Evolutionary conservation across 2,888 invertebrate genomes (phyloP), one percentile per base, ranked within the genome.

Genomic region (Acanthosepion pharaonis): DNA sequence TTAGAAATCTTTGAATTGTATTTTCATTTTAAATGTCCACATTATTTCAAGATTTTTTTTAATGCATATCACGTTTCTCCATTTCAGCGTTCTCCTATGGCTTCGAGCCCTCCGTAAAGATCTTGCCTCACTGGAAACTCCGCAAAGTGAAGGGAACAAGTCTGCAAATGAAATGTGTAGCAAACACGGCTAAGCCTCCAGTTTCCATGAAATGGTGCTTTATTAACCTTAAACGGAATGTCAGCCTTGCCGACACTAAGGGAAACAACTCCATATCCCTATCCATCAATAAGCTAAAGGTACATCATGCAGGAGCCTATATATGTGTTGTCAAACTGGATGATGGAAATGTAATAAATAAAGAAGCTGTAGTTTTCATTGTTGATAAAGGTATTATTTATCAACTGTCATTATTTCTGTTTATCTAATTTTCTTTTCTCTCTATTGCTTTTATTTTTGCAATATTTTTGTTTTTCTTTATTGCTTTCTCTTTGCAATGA

Each of bases 291-390:
- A 64, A 59, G 94, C 59, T 94, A 55, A 64, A 94, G 59, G 55
- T 94, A 55, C 48, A 48, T 48, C 53, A 94, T 42, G 94, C 94
- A 25, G 94, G 94, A 55, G 94, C 94, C 59, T 94, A 94, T 64
- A 94, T 94, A 94, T 94, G 94, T 93, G 93, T 93, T 93, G 93
- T 92, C 51, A 93, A 93, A 93, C 93, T 93, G 53, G 93, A 49
- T 51, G 53, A 93, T 53, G 93, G 93, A 49, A 93, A 93, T 49
- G 53, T 49, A 23, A 53, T 93, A 49, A 92, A 93, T 53, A 93
- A 93, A 93, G 93, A 93, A n/a, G 93, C 93, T 51, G 93, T 93
- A 93, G 93, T 93, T 93, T 93, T 93, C 93, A 51, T 93, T 93
- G 51, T 93, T 92, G 93, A 93, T 93, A 93, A 93, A 93, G 93